Evolutionary conservation across 1,140 invertebrate genomes (phyloP), one percentile per base, ranked within the genome.

Genomic region (Cydia amplana): DNA sequence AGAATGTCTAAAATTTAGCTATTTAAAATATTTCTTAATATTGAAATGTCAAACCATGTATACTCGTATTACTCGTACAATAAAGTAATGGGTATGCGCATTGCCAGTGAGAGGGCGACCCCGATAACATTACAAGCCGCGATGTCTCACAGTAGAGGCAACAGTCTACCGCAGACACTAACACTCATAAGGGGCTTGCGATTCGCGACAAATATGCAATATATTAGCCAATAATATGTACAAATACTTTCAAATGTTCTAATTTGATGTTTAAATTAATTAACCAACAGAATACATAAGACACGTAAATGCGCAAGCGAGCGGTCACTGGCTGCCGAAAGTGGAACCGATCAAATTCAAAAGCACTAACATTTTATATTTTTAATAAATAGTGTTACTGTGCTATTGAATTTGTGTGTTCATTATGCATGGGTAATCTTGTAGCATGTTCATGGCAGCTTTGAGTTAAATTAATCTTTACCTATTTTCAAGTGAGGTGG

Each of bases 301-400:
- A 60, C 55, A 60, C 55, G 55, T 60, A 60, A 60, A 60, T 60
- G 55, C 55, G 55, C 55, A 60, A 60, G 55, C 55, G 55, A 60
- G 55, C 55, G 55, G 55, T 23, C 20, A 2, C 55, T 23, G 55
- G 55, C 55, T 60, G 55, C 55, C 55, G 18, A 23, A 23, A 60
- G 18, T 23, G 18, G 55, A 20, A 60, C 55, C 20, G 20, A 60
- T 10, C 55, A 60, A 23, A 60, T 20, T 60, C 20, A 60, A 60
- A 23, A 3, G 10, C n/a, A 23, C 7, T n/a, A 60, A 60, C 18
- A 23, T 55, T 46, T 46, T 16, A 51, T 18, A 51, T 6, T 51
- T 32, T 51, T 51, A 18, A 18, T 4, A 18, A 51, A 51, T 46
- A 14, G 43, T 46, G 49, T 51, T 51, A 18, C n/a, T 6, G n/a